These are phyloP conservation scores for Papilio demoleus DNA, from an alignment of 2,888 invertebrate species.

Conservation along the genomic window DNA sequence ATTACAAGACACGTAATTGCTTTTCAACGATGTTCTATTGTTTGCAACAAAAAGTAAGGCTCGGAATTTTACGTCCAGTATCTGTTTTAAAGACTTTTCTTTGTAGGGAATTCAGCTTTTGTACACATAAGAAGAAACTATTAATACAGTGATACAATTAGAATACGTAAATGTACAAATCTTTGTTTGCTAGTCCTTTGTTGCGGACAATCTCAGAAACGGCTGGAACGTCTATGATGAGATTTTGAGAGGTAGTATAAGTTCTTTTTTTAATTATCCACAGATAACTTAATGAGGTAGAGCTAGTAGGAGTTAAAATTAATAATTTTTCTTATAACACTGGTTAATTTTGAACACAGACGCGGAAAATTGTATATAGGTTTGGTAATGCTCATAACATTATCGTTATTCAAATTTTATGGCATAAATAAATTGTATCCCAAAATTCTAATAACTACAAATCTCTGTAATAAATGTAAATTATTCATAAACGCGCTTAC, in stretches of 20 bases:
- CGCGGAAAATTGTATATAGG: not conserved
- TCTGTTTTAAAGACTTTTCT: not conserved
- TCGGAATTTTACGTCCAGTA: conserved; percentile 7
- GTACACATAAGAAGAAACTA: not conserved
- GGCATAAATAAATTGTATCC: conserved; percentile 5
- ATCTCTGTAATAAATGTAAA: conserved; percentile 5
- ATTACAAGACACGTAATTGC: conserved; percentile 1
- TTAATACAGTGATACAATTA: too few species aligned
- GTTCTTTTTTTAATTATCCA: too few species aligned
- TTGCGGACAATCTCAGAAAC: too few species aligned
- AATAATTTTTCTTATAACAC: not conserved
- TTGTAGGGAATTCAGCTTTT: not conserved
- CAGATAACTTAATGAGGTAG: too few species aligned
- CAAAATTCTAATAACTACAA: not conserved
- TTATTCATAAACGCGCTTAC: conserved; percentile 8
- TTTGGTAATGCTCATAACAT: not conserved
- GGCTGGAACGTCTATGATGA: too few species aligned
- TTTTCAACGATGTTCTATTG: conserved; percentile 26
- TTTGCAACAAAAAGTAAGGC: conserved; percentile 14
- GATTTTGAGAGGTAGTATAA: too few species aligned
- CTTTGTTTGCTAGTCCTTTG: too few species aligned
- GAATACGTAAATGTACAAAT: too few species aligned
- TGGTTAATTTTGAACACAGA: not conserved
- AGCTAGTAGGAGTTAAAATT: too few species aligned
- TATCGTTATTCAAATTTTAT: conserved; percentile 13